A percentile compares a stretch with the other conserved stretches of the same genome.
Evolutionary conservation across 2,113 vertebrate genomes (phyloP).

Genomic region (Nestor notabilis): DNA sequence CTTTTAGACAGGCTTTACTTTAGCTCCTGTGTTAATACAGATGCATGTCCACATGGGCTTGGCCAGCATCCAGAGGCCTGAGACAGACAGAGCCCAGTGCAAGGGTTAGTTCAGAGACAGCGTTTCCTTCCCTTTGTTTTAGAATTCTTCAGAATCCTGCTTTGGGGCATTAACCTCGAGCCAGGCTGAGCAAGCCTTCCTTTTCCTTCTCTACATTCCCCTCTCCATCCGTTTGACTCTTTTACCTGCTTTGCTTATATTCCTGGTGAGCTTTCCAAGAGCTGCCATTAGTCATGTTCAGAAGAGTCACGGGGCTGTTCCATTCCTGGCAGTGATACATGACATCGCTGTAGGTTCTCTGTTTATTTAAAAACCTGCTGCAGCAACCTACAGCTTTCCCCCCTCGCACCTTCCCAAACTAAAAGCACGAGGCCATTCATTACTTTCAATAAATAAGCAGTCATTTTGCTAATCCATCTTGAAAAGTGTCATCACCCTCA

Average conservation of each 20-base stretch:
- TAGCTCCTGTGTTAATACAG: background rate
- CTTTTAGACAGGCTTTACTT: background rate
- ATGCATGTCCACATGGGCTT: rapidly evolving
- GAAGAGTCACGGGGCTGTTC: background rate
- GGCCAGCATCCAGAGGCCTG: background rate
- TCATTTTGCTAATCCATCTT: constrained; percentile 60
- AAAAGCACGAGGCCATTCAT: constrained; percentile 28
- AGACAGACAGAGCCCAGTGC: background rate
- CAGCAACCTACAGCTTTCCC: background rate
- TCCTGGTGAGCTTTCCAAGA: constrained; percentile 25
- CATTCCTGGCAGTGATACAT: constrained; percentile 17
- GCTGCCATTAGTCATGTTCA: constrained; percentile 31
- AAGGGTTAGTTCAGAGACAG: background rate
- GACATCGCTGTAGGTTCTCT: background rate
- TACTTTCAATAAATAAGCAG: constrained; percentile 58
- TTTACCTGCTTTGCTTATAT: background rate
- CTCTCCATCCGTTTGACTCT: background rate
- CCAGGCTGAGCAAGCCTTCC: background rate
- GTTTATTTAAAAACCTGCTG: constrained; percentile 49
- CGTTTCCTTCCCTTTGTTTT: background rate
- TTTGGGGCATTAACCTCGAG: background rate
- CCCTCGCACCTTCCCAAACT: background rate
- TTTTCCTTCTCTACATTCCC: background rate
- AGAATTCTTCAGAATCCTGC: background rate
- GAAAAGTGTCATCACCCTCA: constrained; percentile 26